These are phyloP conservation scores for Nyctibius bracteatus DNA, from an alignment of 2,113 vertebrate genomes.

Conservation along the genomic window DNA sequence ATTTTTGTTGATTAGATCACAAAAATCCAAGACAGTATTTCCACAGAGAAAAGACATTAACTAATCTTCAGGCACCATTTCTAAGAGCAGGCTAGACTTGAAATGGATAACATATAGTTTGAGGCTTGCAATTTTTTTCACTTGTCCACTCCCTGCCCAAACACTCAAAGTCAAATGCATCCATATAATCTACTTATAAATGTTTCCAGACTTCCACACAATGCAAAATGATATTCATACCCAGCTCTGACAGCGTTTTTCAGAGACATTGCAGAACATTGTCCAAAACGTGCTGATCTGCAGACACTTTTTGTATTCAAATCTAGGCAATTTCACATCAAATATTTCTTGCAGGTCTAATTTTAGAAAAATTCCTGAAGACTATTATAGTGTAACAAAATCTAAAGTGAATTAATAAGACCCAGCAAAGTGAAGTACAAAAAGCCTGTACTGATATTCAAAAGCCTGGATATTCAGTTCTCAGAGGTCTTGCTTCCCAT, in stretches of 20 bases:
- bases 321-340: conserved; percentile 31
- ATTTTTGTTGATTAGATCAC: background rate
- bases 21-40: background rate
- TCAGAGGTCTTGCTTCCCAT: background rate
- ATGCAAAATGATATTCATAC: conserved; percentile 22
- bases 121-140: background rate
- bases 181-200: conserved; percentile 24
- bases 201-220: conserved; percentile 45
- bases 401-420: background rate
- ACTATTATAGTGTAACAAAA: background rate
- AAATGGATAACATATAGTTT: background rate
- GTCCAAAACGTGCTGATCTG: conserved; percentile 2
- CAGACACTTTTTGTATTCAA: background rate
- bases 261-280: background rate
- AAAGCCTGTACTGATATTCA: background rate
- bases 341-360: conserved; percentile 12
- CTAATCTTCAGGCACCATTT: background rate
- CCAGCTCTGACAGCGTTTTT: conserved; percentile 1
- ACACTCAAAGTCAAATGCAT: background rate
- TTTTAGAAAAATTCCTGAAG: conserved; percentile 18
- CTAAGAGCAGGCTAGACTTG: background rate
- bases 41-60: background rate
- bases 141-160: background rate
- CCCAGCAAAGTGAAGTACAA: background rate
- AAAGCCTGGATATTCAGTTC: background rate